Base-by-base conservation (phyloP, 2,797 vertebrate genomes). In the Epinephelus awoara region DNA sequence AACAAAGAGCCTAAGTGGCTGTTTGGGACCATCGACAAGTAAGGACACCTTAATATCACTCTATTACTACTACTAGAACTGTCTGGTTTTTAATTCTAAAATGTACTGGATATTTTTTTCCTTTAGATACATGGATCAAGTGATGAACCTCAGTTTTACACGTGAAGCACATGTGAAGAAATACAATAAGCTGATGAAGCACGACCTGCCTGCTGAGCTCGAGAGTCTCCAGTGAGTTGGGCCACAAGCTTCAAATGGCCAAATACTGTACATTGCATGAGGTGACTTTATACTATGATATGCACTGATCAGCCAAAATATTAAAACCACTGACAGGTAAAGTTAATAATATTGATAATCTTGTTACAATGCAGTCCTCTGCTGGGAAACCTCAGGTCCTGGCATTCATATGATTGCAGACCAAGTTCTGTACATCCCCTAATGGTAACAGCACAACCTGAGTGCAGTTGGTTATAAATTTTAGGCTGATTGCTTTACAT, bases 1-100 rank as follows among this genome's bases (percentile, higher is more conserved):
- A 98, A 97, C 91, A 99, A 99, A 88, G 96, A 98, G 88, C 97
- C 98, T 3, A 97, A 94, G 68, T 99, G 98, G 98, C 92, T 99
- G 4, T 97, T 99, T 44, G 95, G 91, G 85, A 98, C 95, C 85
- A 97, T 99, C 93, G 95, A 98, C 71, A 90, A 91, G 98, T 98
- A 90, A 91, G 85, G 61, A 77, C 34, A 1, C 15, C 19, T 21
- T 54, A 2, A 17, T 40, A 2, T 54, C 18, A 18, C 21, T 50
- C 7, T 79, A 4, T 54, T 15, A 77, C 21, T 67, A 25, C 27
- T 34, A 9, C 4, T 46, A n/a, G 18, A 52, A 52, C 12, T 14
- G 5, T 46, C 25, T 40, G 3, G 59, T 63, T 58, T 64, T 27
- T 10, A 17, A 14, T 14, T 49, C 54, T 23, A 21, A 47, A 52